Evolutionary conservation across 2,888 invertebrate genomes (phyloP), one percentile per base, ranked within the genome.

Genomic region (Noctuana brunneofusca): DNA sequence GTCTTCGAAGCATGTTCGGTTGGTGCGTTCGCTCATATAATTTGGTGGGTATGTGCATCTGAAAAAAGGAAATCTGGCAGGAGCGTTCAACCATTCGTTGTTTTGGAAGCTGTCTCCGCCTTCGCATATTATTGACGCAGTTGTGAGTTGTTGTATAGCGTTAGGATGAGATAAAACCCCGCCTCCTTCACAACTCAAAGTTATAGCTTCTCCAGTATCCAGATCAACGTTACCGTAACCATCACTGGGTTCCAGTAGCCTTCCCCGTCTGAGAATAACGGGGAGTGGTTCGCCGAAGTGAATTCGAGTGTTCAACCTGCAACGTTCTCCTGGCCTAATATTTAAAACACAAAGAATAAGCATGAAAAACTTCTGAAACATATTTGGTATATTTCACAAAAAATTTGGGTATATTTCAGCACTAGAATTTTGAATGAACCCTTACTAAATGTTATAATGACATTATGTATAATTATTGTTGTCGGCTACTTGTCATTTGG

Each of bases 211-310:
- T 8, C 89, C 89, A 18, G 75, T 66, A 3, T 77, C 71, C 9
- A 91, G 27, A 4, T 79, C 69, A 0, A 90, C 70, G 41, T 86
- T 84, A 0, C 89, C 90, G 20, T 68, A 63, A 1, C 62, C 66
- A 58, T 88, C 87, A 11, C 75, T 80, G 0, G 90, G 90, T 65
- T 89, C 88, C 38, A 91, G 60, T 3, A 89, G 76, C 41, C 57
- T 69, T 0, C 78, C 84, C 54, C 87, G 66, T 59, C 76, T 79
- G 32, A 91, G 43, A 11, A 90, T 78, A 0, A 89, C 69, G 0
- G 90, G 90, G 1, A 85, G 73, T 0, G 88, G 88, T 69, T 89
- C 76, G 0, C 76, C 69, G 16, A 91, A 90, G 66, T 90, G 76
- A 8, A 68, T 64, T 18, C 88, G 71, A 0, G 81, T 72, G 48